Conservation (phyloP, 2,113 vertebrate genomes). For the Cottus gobio region DNA sequence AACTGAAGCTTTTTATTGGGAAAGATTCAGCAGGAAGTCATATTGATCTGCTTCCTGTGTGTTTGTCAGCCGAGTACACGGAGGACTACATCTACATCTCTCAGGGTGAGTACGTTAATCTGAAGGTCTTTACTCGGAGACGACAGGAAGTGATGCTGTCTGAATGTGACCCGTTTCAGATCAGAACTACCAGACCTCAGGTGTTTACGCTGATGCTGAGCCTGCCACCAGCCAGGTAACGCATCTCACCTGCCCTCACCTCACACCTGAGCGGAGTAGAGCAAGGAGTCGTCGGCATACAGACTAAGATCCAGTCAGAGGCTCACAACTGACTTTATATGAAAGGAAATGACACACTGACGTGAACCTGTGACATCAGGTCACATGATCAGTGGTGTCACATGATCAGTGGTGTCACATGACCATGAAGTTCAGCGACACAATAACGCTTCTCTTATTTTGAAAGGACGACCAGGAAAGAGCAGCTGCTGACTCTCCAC, state of each 20-base stretch:
- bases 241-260: background rate
- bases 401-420: background rate
- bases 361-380: too few relatives aligned
- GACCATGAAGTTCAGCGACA: background rate
- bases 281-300: too few relatives aligned
- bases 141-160: background rate
- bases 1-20: background rate
- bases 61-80: constrained; percentile 84
- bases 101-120: constrained; percentile 83
- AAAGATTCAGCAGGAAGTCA: background rate
- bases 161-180: constrained; percentile 77
- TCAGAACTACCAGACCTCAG: constrained; percentile 83
- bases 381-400: too few relatives aligned
- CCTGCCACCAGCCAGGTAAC: constrained; percentile 87
- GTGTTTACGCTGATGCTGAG: constrained; percentile 85
- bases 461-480: constrained; percentile 88
- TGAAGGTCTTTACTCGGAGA: background rate
- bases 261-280: too few relatives aligned
- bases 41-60: background rate
- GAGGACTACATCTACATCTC: constrained; percentile 88
- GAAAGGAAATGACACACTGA: too few relatives aligned
- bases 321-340: too few relatives aligned
- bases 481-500: constrained; percentile 74
- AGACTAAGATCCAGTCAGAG: too few relatives aligned
- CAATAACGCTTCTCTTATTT: constrained; percentile 45